Base-by-base conservation (phyloP, 1,140 invertebrate species). In the Drosophila funebris region DNA sequence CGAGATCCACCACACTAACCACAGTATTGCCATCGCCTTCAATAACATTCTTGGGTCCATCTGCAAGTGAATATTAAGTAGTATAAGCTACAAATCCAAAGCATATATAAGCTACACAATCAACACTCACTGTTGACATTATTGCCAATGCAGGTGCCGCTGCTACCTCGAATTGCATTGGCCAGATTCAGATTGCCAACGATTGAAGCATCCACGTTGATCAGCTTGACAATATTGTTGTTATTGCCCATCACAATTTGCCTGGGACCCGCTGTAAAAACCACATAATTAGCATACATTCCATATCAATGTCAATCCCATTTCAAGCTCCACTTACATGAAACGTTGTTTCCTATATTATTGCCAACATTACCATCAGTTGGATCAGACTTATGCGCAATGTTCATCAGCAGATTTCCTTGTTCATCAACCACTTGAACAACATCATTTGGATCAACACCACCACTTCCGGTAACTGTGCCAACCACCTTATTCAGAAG, bases 171-270 rank as follows among this genome's bases (percentile, higher is more conserved):
- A n/a, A 71, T 39, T 22, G 62, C 53, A 29, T 84, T 84, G 9
- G 60, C 63, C 60, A 85, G 22, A 58, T 67, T 57, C 0, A 85
- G 18, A 48, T 43, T 37, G 0, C 52, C 33, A 53, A 85, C 7
- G 3, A 67, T 46, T 18, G 16, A 48, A n/a, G 57, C 31, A 56
- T 85, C 69, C 37, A 85, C 9, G 29, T 85, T 79, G 0, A 85
- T 31, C 33, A 87, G 5, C 11, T 68, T 71, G 0, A 58, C 29
- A 4, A 87, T 57, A 2, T 27, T 50, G 18, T 78, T 87, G 3
- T 81, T 68, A 27, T 85, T 9, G 0, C 74, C 82, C 4, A 87
- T 8, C n/a, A 85, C 39, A 5, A 85, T 68, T 39, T 73, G 58
- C n/a, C 64, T 66, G 7, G 73, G 54, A 31, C 66, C 58, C 16